Evolutionary conservation across 2,113 vertebrate species (phyloP), one percentile per base, ranked within the genome.

Genomic region (Phrynosoma platyrhinos): DNA sequence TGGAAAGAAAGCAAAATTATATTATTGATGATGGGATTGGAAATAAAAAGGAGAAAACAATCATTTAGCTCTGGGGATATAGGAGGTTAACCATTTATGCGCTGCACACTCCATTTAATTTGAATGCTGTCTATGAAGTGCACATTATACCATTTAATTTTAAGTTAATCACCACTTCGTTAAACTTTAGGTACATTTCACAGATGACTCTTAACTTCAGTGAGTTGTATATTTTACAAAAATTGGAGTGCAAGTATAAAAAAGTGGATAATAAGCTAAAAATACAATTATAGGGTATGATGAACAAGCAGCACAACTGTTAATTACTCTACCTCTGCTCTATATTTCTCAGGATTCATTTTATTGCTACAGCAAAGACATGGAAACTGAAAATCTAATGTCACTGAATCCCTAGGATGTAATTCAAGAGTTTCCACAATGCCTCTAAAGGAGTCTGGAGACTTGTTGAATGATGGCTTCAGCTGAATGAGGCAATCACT

Each of bases 331-430:
- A 21, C 66, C 13, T 82, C 12, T 69, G 9, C 58, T 88, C 90
- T 88, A 68, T 90, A 84, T 64, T 75, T 91, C 69, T 80, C 81
- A 88, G 4, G 88, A 82, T 85, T 94, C 85, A 40, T 93, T 96
- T 93, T 91, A 90, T 82, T 91, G 87, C 94, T 55, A 94, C 12
- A 27, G 10, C 91, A 89, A 94, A 95, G 91, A 90, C 93, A 89
- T 90, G 40, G 86, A 88, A 94, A 92, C 88, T 68, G 94, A 95
- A 95, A 96, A 94, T 94, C 87, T 88, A 88, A 91, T 93, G 93
- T 94, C 92, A 93, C 88, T 91, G 92, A 89, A 92, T 93, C 93
- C 79, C 20, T 36, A 88, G 90, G 92, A 91, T 83, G 91, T 86
- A 76, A 82, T 88, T 94, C 87, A 93, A 92, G 89, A 90, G 64